These are phyloP conservation scores for Lucifuga dentata DNA, from an alignment of 2,113 vertebrate species.

Conservation along the genomic window DNA sequence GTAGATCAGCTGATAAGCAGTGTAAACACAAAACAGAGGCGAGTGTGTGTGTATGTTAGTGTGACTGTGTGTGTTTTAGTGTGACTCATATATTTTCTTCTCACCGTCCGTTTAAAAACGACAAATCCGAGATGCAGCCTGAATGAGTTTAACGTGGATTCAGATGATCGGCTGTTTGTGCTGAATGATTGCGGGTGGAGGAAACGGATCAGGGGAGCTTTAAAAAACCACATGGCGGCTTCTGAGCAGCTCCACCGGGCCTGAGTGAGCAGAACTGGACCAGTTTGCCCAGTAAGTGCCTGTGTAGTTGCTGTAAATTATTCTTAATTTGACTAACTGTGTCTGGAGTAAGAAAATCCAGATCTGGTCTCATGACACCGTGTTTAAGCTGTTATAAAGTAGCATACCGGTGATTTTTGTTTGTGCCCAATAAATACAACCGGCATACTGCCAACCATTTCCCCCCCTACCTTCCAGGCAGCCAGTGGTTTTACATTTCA, in stretches of 20 bases:
- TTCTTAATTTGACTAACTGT: no score
- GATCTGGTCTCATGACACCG: no score
- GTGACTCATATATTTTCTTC: background rate
- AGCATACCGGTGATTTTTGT: no score
- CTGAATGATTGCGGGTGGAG: conserved; percentile 3
- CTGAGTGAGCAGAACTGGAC: conserved; percentile 13
- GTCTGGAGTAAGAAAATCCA: no score
- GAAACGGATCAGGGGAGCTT: conserved; percentile 37
- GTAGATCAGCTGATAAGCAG: conserved; percentile 71
- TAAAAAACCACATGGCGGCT: conserved; percentile 41
- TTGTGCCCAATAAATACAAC: no score
- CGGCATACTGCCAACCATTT: no score
- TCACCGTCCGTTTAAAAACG: background rate
- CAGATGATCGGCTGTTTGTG: background rate
- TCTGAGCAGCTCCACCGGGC: conserved; percentile 22
- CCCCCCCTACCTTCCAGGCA: no score
- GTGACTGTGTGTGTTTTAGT: no score
- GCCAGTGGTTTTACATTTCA: no score
- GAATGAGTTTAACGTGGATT: conserved; percentile 10
- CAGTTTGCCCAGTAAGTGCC: conserved; percentile 45
- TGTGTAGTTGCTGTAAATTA: background rate
- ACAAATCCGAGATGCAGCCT: background rate
- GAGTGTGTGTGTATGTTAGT: conserved; percentile 3
- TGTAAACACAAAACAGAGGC: conserved; percentile 65
- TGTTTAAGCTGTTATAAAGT: no score